Percentiles rank a stretch among this genome's conserved stretches.
phyloP scores from a whole-genome alignment of 2,888 invertebrate species.

The Ormyrus nitidulus region DNA sequence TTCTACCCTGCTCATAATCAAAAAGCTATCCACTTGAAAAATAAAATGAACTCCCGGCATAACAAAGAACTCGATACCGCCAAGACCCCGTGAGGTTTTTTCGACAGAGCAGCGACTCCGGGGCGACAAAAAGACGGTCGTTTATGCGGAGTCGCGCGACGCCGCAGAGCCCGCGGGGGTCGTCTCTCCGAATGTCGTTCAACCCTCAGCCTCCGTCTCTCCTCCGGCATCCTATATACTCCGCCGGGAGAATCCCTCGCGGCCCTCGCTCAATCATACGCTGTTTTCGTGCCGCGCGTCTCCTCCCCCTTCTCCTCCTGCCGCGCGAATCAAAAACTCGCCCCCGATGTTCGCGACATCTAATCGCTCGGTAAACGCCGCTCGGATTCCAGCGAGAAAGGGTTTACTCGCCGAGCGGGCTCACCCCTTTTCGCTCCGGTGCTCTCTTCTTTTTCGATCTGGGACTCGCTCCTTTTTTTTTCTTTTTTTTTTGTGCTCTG shows the following conservation, averaged over 20 bases:
- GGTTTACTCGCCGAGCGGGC: constrained; percentile 34
- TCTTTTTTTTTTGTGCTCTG: neutral
- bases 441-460: neutral
- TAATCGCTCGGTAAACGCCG: constrained; percentile 65
- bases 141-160: constrained; percentile 55
- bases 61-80: no score
- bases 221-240: constrained; percentile 49
- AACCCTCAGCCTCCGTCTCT: constrained; percentile 56
- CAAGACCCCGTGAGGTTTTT: no score
- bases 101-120: no score
- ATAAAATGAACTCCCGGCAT: no score
- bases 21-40: no score
- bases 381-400: constrained; percentile 57
- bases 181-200: constrained; percentile 64
- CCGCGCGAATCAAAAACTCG: constrained; percentile 36
- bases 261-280: constrained; percentile 73
- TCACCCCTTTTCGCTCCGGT: neutral
- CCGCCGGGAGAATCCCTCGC: constrained; percentile 68
- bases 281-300: constrained; percentile 69
- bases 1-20: no score
- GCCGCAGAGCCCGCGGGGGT: constrained; percentile 57
- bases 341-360: constrained; percentile 59
- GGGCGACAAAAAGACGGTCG: constrained; percentile 38
- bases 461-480: neutral
- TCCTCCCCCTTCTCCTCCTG: constrained; percentile 56